These are phyloP conservation scores for Pelobates fuscus DNA, from an alignment of 2,113 vertebrate genomes.

Conservation along the genomic window DNA sequence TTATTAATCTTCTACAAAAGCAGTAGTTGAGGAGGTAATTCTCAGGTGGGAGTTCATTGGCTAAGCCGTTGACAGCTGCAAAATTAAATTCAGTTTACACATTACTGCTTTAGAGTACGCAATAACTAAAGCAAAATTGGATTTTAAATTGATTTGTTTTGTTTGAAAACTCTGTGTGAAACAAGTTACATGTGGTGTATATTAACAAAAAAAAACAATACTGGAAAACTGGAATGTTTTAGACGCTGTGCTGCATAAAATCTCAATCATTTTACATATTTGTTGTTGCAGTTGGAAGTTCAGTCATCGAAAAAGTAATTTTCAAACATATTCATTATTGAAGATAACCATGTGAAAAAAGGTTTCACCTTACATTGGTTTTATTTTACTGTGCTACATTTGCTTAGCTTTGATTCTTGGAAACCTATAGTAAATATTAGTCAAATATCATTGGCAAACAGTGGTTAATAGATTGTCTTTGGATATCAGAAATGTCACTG, in stretches of 20 bases:
- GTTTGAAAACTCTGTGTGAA: background rate
- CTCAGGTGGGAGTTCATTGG: slow-evolving; percentile 13
- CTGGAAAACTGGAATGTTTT: background rate
- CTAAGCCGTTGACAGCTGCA: slow-evolving; percentile 12
- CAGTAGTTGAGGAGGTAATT: background rate
- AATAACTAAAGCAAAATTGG: slow-evolving; percentile 19
- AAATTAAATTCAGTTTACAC: slow-evolving; percentile 21
- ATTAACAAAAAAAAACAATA: background rate
- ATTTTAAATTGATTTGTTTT: slow-evolving; percentile 31
- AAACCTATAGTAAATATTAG: too few species aligned
- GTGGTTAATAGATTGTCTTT: too few species aligned
- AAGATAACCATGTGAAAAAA: too few species aligned
- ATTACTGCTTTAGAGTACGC: background rate
- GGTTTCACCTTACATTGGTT: too few species aligned
- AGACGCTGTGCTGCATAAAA: background rate
- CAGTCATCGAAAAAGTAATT: too few species aligned
- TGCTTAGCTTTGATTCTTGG: too few species aligned
- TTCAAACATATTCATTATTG: too few species aligned
- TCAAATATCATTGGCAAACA: too few species aligned
- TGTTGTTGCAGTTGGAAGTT: background rate
- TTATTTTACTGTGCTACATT: too few species aligned
- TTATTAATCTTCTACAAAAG: slow-evolving; percentile 11
- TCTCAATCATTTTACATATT: background rate
- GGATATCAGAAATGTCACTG: too few species aligned
- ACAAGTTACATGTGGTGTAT: slow-evolving; percentile 2